Percentiles rank a stretch among this genome's conserved stretches.
phyloP scores from a whole-genome alignment of 2,113 vertebrate genomes.

The Ceuthmochares aereus region DNA sequence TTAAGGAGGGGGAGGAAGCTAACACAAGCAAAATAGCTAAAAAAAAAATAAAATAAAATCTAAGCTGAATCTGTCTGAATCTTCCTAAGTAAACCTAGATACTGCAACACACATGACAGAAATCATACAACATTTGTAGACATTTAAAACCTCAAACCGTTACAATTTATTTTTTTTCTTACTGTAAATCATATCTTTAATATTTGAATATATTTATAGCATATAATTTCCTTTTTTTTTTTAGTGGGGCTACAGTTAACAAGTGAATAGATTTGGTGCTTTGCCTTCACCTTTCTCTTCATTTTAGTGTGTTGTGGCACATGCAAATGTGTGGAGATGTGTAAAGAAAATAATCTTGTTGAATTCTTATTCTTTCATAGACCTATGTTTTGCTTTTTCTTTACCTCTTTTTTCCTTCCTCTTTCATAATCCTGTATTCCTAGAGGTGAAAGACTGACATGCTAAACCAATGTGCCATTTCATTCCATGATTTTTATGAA shows the following conservation, averaged over 20 bases:
- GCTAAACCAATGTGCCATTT: constrained; percentile 45
- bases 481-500: constrained; percentile 46
- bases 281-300: not conserved
- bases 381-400: not conserved
- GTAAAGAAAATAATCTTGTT: not conserved
- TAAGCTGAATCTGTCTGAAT: constrained; percentile 22
- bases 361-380: not conserved
- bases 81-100: constrained; percentile 54
- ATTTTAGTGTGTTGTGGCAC: not conserved
- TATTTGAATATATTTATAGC: constrained; percentile 30
- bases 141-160: not conserved
- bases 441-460: constrained; percentile 14
- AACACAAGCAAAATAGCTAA: not conserved
- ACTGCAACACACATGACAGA: not conserved
- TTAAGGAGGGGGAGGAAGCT: not conserved
- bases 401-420: not conserved
- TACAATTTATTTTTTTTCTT: constrained; percentile 42
- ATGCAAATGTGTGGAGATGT: not conserved
- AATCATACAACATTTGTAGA: not conserved
- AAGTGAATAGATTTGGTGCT: not conserved
- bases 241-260: not conserved
- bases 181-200: constrained; percentile 20
- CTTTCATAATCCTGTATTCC: not conserved
- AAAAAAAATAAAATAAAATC: not conserved
- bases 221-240: constrained; percentile 30